A percentile compares a stretch with the other conserved stretches of the same genome.
These are phyloP conservation scores for Coendou prehensilis DNA, from an alignment of 2,797 vertebrate species.

Conservation along the genomic window DNA sequence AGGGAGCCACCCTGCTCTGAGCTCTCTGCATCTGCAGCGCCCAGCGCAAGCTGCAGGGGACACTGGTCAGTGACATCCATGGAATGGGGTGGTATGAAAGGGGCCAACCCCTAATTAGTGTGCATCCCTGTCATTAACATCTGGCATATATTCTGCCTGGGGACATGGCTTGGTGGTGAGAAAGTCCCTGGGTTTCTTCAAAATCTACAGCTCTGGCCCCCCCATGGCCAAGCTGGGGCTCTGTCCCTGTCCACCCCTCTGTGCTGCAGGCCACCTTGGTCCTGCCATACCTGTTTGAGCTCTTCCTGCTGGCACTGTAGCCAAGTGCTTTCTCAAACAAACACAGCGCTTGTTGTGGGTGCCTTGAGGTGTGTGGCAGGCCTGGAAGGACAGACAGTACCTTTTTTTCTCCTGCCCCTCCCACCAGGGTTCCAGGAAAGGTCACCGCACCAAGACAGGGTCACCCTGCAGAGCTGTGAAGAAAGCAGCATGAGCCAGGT, in stretches of 20 bases:
- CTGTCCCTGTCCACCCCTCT: background rate
- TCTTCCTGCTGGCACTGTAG: slow-evolving; percentile 69
- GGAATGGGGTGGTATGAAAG: background rate
- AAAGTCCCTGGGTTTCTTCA: slow-evolving; percentile 24
- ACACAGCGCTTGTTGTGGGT: slow-evolving; percentile 72
- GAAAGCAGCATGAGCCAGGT: background rate
- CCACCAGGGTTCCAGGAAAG: slow-evolving; percentile 36
- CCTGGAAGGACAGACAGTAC: slow-evolving; percentile 67
- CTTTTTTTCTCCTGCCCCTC: slow-evolving; percentile 23
- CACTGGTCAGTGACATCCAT: background rate
- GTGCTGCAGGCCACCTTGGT: background rate
- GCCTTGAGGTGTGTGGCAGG: slow-evolving; percentile 56
- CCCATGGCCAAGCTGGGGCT: background rate
- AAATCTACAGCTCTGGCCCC: background rate
- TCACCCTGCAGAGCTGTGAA: background rate
- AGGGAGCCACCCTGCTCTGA: background rate
- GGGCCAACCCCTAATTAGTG: background rate
- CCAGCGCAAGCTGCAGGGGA: background rate
- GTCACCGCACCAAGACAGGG: slow-evolving; percentile 2
- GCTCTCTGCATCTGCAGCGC: background rate
- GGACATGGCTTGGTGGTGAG: background rate
- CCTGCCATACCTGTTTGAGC: slow-evolving; percentile 74
- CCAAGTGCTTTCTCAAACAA: slow-evolving; percentile 79
- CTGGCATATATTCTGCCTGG: background rate
- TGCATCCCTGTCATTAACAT: background rate